These are phyloP conservation scores for Hyalella azteca DNA, from an alignment of 2,888 invertebrate genomes.

Conservation along the genomic window DNA sequence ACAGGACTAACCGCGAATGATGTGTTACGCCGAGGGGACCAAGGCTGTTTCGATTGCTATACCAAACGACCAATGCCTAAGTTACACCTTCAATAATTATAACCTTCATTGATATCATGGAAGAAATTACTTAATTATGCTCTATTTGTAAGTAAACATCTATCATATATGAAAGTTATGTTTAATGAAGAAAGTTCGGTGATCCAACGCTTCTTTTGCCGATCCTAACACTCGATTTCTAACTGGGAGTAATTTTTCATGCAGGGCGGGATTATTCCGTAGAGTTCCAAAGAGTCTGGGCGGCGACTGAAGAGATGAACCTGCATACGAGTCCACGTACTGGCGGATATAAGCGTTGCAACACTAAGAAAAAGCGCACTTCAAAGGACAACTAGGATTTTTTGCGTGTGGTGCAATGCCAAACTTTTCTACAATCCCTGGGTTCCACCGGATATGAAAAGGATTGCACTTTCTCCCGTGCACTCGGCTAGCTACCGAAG, in stretches of 20 bases:
- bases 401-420: not conserved
- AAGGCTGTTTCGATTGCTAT: not conserved
- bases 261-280: constrained; percentile 8
- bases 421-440: not conserved
- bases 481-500: too few species aligned
- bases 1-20: constrained; percentile 34
- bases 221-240: too few species aligned
- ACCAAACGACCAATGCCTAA: constrained; percentile 13
- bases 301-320: constrained; percentile 18
- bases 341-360: not conserved
- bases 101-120: too few species aligned
- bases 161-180: too few species aligned
- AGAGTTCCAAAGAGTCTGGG: constrained; percentile 8
- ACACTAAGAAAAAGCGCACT: not conserved
- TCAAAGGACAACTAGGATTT: constrained; percentile 6
- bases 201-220: too few species aligned
- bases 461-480: too few species aligned
- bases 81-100: not conserved
- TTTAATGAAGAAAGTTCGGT: too few species aligned
- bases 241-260: too few species aligned
- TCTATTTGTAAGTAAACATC: too few species aligned
- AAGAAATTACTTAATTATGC: too few species aligned
- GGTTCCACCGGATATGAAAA: not conserved
- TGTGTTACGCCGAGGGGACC: not conserved
- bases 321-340: not conserved